Evolutionary conservation across 2,888 invertebrate species (phyloP).

Genomic region (Cantharis rustica): DNA sequence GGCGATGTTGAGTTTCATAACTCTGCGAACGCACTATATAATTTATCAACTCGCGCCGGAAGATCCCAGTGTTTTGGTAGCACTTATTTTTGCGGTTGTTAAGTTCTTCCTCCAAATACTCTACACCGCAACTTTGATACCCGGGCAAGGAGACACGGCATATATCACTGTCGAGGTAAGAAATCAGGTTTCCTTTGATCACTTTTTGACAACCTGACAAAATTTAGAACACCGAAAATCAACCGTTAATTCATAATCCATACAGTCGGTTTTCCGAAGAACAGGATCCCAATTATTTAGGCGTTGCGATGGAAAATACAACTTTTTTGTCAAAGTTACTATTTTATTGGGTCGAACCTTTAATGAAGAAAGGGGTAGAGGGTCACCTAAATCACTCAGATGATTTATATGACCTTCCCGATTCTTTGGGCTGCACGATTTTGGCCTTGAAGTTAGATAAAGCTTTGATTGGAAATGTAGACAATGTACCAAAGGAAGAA

Average conservation of each 20-base stretch:
- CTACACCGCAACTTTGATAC: slow-evolving; percentile 75
- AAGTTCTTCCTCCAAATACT: slow-evolving; percentile 67
- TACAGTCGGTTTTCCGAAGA: slow-evolving; percentile 71
- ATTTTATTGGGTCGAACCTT: slow-evolving; percentile 86
- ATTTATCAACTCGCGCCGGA: slow-evolving; percentile 48
- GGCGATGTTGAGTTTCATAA: slow-evolving; percentile 69
- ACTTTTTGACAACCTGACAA: slow-evolving; percentile 40
- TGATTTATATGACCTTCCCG: slow-evolving; percentile 83
- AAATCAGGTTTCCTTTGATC: slow-evolving; percentile 22
- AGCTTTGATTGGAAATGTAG: slow-evolving; percentile 61
- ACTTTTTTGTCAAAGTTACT: slow-evolving; percentile 74
- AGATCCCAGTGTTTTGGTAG: slow-evolving; percentile 51
- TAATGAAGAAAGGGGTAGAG: slow-evolving; percentile 80
- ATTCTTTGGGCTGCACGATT: slow-evolving; percentile 64
- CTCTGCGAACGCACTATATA: slow-evolving; percentile 68
- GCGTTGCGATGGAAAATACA: slow-evolving; percentile 80
- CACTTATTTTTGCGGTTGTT: slow-evolving; percentile 66
- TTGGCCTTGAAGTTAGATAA: slow-evolving; percentile 66
- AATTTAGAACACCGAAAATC: slow-evolving; percentile 44
- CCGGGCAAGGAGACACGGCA: slow-evolving; percentile 60
- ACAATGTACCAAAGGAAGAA: slow-evolving; percentile 50
- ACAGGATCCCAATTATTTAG: slow-evolving; percentile 72
- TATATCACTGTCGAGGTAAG: slow-evolving; percentile 61
- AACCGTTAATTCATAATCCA: slow-evolving; percentile 48
- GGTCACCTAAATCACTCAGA: slow-evolving; percentile 75